Conservation (phyloP, 2,888 invertebrate genomes). For the Eilema griseolum region DNA sequence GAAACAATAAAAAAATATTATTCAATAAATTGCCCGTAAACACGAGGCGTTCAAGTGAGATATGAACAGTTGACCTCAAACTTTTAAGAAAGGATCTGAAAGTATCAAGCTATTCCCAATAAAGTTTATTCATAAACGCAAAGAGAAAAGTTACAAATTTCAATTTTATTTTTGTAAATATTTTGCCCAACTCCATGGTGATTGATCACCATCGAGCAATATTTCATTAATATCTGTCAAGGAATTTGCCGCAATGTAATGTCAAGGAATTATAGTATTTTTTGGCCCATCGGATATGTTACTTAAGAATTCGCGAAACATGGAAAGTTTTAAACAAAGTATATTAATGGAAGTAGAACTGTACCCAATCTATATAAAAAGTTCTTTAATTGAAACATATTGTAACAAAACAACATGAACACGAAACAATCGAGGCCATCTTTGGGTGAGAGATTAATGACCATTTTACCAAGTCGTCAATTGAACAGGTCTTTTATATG, state of each 20-base stretch:
- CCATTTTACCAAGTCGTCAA: conserved; percentile 50
- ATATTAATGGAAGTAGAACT: not conserved
- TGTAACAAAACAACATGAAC: conserved; percentile 31
- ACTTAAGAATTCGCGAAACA: conserved; percentile 21
- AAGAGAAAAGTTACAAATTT: conserved; percentile 58
- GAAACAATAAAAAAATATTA: conserved; percentile 74
- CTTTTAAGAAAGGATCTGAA: conserved; percentile 48
- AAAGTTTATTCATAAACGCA: conserved; percentile 57
- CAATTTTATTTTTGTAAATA: conserved; percentile 67
- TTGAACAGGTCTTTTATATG: conserved; percentile 42
- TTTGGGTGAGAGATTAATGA: conserved; percentile 49
- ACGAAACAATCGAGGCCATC: conserved; percentile 43
- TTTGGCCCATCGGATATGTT: conserved; percentile 50
- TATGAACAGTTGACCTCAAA: conserved; percentile 45
- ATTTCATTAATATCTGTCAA: conserved; percentile 83
- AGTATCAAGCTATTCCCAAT: conserved; percentile 52
- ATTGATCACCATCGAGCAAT: conserved; percentile 79
- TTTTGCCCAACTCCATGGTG: conserved; percentile 67
- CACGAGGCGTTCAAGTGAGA: conserved; percentile 36
- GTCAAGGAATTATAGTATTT: conserved; percentile 66
- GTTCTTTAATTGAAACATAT: conserved; percentile 28
- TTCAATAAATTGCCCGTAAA: conserved; percentile 41
- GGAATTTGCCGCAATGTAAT: conserved; percentile 75
- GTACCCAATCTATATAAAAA: not conserved
- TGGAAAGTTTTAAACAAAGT: not conserved